Base-by-base conservation (phyloP, 2,888 invertebrate genomes). In the Argyresthia albistria region DNA sequence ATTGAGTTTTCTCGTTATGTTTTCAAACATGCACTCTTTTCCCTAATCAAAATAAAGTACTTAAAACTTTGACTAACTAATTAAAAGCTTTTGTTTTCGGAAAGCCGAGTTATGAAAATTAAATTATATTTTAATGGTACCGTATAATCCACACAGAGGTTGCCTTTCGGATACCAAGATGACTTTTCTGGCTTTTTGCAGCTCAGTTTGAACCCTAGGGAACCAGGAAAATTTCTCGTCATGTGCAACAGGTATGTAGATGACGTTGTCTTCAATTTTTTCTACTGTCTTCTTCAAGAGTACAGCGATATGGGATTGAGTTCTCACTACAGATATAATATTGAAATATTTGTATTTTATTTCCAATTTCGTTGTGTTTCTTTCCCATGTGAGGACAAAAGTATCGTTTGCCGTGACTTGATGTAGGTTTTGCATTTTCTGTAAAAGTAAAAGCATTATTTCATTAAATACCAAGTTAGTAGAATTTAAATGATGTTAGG, bases 201-300 rank as follows among this genome's bases (percentile, higher is more conserved):
- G 55, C 58, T 73, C 71, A 48, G 54, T 59, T 59, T 66, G 59
- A 9, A 74, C 58, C 51, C 61, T 60, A 35, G 65, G 51, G 3
- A 74, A 59, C 76, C 77, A 78, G 46, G 65, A 63, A 46, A 74
- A 74, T 54, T 65, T 68, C 51, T 56, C 59, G 57, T 75, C 73
- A 52, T 65, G 60, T 43, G 58, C 58, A 37, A 75, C 64, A 12
- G 66, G 63, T 50, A 77, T 56, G 52, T 66, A 73, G 9, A 61
- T 68, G 0, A 62, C 49, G 50, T 62, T 59, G n/a, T 59, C 54
- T 16, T 59, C 57, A 58, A 50, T 46, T 6, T 47, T 42, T 10
- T 55, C 55, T 36, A 55, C 36, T 1, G 2, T 35, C 57, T 69
- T 70, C 56, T 64, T 73, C 35, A 77, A 58, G 53, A 77, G 58